Evolutionary conservation across 2,797 vertebrate species (phyloP), one percentile per base, ranked within the genome.

Genomic region (Manis javanica): DNA sequence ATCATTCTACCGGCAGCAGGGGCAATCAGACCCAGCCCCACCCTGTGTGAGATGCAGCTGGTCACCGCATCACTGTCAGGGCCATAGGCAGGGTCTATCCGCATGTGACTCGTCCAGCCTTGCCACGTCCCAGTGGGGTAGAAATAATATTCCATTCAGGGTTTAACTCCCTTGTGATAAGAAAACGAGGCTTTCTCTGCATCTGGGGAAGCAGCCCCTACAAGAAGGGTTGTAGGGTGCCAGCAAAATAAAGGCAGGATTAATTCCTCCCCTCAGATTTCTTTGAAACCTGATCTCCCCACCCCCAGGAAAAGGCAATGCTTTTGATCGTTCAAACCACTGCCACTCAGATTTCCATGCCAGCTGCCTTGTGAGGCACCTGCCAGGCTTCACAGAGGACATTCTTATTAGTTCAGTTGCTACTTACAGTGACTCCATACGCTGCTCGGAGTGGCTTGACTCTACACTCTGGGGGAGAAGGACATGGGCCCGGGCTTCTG

Each of bases 261-360:
- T 90, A 68, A 84, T 61, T 68, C 59, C 75, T 89, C 78, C 68
- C 31, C 26, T 81, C 16, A 0, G 64, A 89, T 71, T n/a, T 18
- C 75, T 85, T 87, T 93, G 79, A 95, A 96, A 96, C 39, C 10
- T 2, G 34, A 93, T 81, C 89, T 69, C 39, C 15, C n/a, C 55
- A 29, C 53, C 49, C 57, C 29, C 64, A 3, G 19, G 24, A 75
- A 92, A 77, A 59, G 69, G 71, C 42, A n/a, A 0, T 2, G 26
- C 31, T 11, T 96, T 96, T 92, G 87, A 93, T 94, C 87, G 90
- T 61, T 21, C 68, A 46, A 84, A 61, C 15, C 29, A 4, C 75
- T 57, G 55, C 51, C 74, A 14, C 78, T 95, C 90, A 49, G 66
- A 89, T 84, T 34, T 66, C 86, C 18, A 11, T 19, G 61, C 55